Conservation (phyloP, 2,113 vertebrate genomes). For the Monarcha castaneiventris region DNA sequence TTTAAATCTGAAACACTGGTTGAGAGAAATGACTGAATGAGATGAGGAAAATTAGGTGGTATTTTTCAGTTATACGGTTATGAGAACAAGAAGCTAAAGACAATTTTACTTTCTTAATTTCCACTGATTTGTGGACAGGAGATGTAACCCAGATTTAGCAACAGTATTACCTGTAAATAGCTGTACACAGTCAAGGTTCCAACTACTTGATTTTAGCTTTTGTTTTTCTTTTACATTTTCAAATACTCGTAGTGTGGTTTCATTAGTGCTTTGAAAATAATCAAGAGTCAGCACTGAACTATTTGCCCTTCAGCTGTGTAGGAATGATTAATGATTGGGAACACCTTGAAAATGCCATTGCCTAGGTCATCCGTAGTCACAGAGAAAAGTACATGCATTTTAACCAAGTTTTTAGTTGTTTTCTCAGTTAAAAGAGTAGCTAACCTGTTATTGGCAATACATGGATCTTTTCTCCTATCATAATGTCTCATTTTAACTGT, state of each 20-base stretch:
- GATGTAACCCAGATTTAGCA: background rate
- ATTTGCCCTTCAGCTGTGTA: background rate
- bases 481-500: background rate
- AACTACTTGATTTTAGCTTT: background rate
- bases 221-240: background rate
- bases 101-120: background rate
- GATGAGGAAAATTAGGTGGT: background rate
- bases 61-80: background rate
- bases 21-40: background rate
- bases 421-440: background rate
- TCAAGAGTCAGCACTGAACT: background rate
- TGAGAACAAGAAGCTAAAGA: background rate
- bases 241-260: background rate
- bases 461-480: background rate
- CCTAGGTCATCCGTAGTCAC: background rate
- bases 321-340: background rate
- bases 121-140: background rate
- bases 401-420: background rate
- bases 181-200: background rate
- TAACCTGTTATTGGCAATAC: background rate
- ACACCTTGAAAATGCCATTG: background rate
- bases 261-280: slow-evolving; percentile 9
- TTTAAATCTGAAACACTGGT: background rate
- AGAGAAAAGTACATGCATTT: background rate
- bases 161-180: background rate